Evolutionary conservation across 2,113 vertebrate species (phyloP).

Genomic region (Oncorhynchus tshawytscha): DNA sequence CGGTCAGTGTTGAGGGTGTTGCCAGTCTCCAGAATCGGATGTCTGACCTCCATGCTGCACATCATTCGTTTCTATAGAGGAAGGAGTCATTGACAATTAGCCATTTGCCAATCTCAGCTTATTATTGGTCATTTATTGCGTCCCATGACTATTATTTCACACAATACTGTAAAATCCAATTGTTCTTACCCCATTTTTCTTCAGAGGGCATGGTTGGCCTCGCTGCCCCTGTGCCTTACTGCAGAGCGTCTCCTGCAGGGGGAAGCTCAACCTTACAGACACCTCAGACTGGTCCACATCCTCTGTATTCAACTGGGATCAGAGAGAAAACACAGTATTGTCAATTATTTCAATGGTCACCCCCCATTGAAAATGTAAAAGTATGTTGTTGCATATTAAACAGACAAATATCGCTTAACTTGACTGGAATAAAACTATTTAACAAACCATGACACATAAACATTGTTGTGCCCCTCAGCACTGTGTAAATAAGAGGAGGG

Average conservation of each 20-base stretch:
- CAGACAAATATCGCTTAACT: too few relatives aligned
- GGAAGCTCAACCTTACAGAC: conserved; percentile 11
- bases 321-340: neutral
- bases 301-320: conserved; percentile 1
- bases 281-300: conserved; percentile 3
- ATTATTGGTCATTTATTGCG: neutral
- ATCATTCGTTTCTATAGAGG: conserved; percentile 13
- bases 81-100: neutral
- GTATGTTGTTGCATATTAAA: too few relatives aligned
- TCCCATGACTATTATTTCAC: neutral
- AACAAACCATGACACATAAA: too few relatives aligned
- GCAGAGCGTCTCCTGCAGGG: conserved; percentile 18
- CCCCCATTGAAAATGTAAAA: too few relatives aligned
- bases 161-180: neutral
- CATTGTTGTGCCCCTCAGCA: too few relatives aligned
- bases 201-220: conserved; percentile 5
- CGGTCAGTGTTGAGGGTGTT: neutral
- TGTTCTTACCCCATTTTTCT: conserved; percentile 17
- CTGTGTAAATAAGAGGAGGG: too few relatives aligned
- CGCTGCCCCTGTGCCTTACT: neutral
- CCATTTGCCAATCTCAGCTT: neutral
- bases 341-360: too few relatives aligned
- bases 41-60: conserved; percentile 3
- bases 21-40: neutral
- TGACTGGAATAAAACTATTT: too few relatives aligned